These are phyloP conservation scores for Drosophila sordidapex DNA, from an alignment of 2,888 invertebrate genomes.

Conservation along the genomic window DNA sequence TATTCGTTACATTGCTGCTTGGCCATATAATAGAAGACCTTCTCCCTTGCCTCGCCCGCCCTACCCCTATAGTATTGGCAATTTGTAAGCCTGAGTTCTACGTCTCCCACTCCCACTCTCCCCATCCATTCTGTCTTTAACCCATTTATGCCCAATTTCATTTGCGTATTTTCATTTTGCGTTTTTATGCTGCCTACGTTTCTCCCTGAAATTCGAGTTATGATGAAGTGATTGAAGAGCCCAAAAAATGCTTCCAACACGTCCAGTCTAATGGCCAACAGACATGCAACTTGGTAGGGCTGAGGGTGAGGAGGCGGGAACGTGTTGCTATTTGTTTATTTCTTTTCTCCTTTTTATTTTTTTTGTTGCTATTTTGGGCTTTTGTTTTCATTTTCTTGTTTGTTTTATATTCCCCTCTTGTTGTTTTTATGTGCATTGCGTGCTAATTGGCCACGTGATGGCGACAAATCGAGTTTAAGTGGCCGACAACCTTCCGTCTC, in stretches of 20 bases:
- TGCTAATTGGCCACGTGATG: constrained; percentile 78
- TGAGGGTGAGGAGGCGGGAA: constrained; percentile 1
- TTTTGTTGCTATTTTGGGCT: constrained; percentile 41
- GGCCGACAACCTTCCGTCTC: constrained; percentile 33
- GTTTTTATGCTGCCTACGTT: constrained; percentile 58
- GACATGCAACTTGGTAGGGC: constrained; percentile 59
- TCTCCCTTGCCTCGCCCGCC: neutral
- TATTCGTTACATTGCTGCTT: constrained; percentile 66
- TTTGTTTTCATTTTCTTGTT: constrained; percentile 43
- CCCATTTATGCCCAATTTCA: constrained; percentile 59
- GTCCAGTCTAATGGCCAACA: constrained; percentile 58
- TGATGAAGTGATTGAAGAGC: constrained; percentile 78
- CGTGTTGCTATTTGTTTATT: constrained; percentile 61
- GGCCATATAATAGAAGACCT: constrained; percentile 43
- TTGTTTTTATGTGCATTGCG: constrained; percentile 65
- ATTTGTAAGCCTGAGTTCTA: constrained; percentile 13
- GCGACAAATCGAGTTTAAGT: constrained; percentile 77
- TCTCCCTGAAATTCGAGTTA: constrained; percentile 40
- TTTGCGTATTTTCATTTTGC: constrained; percentile 61
- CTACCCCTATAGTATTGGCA: neutral
- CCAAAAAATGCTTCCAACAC: constrained; percentile 30
- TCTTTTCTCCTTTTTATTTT: constrained; percentile 17
- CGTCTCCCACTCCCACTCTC: neutral
- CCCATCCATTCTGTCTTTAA: neutral
- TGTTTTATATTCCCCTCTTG: constrained; percentile 8